Conservation (phyloP, 1,140 invertebrate species). For the Orchestia grillus region DNA sequence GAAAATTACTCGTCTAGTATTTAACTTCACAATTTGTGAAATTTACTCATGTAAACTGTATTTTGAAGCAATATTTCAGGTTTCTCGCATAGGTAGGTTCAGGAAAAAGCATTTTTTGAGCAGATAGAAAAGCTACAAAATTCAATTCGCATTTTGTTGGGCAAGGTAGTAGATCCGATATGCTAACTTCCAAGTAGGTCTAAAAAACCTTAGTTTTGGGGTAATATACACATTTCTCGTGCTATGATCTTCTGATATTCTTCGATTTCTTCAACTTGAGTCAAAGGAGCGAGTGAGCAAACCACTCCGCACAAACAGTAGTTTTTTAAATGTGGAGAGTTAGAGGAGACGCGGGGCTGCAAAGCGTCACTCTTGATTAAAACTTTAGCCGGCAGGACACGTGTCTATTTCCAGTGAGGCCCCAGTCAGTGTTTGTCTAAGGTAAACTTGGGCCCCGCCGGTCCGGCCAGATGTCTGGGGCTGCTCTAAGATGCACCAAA, state of each 20-base stretch:
- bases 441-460: not conserved
- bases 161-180: too few relatives aligned
- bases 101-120: too few relatives aligned
- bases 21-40: too few relatives aligned
- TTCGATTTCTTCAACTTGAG: not conserved
- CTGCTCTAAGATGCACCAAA: not conserved
- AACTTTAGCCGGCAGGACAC: slow-evolving; percentile 22
- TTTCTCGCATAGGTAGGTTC: too few relatives aligned
- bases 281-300: not conserved
- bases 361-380: slow-evolving; percentile 44
- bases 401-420: slow-evolving; percentile 13
- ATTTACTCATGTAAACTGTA: too few relatives aligned
- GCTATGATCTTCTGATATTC: not conserved
- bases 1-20: too few relatives aligned
- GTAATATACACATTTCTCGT: not conserved
- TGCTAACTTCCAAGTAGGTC: too few relatives aligned
- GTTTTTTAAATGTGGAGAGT: not conserved
- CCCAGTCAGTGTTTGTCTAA: not conserved
- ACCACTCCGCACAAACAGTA: not conserved
- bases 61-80: too few relatives aligned
- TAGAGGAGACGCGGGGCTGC: not conserved
- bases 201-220: too few relatives aligned
- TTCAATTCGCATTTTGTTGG: too few relatives aligned
- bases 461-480: not conserved
- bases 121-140: too few relatives aligned